Percentiles rank a stretch among this genome's conserved stretches.
Conservation (phyloP, 2,113 vertebrate genomes). For the Alexandromys fortis region DNA sequence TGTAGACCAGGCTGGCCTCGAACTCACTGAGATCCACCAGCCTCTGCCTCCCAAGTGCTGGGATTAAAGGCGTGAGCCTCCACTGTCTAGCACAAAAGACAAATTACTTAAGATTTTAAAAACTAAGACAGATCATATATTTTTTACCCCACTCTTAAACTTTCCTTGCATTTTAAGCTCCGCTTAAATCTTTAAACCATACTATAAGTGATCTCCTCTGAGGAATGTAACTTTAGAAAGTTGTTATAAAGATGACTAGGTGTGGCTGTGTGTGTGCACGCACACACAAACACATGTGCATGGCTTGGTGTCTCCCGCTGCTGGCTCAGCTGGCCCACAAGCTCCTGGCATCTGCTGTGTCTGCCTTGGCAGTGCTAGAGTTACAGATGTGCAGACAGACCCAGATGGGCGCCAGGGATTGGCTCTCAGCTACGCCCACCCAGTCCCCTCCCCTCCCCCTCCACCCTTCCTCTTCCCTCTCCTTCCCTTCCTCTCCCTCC, state of each 20-base stretch:
- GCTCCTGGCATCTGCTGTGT: neutral
- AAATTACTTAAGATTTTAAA: neutral
- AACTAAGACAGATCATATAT: neutral
- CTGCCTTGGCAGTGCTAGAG: neutral
- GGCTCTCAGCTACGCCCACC: neutral
- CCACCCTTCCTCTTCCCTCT: too few species aligned
- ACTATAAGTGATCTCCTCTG: neutral
- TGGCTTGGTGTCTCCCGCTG: neutral
- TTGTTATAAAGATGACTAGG: neutral
- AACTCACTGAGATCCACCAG: neutral
- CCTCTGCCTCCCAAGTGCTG: neutral
- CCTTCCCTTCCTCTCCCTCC: too few species aligned
- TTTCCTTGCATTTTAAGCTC: neutral
- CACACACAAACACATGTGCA: too few species aligned
- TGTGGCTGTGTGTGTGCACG: neutral
- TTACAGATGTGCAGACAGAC: neutral
- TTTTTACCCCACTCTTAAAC: neutral
- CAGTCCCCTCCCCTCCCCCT: neutral
- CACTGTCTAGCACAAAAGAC: neutral
- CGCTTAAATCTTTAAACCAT: neutral
- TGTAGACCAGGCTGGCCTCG: neutral
- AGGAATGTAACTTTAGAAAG: neutral
- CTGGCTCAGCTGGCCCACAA: neutral
- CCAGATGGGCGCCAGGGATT: neutral
- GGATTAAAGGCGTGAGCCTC: neutral